phyloP scores from a whole-genome alignment of 2,888 invertebrate species.

The Tenodera sinensis region DNA sequence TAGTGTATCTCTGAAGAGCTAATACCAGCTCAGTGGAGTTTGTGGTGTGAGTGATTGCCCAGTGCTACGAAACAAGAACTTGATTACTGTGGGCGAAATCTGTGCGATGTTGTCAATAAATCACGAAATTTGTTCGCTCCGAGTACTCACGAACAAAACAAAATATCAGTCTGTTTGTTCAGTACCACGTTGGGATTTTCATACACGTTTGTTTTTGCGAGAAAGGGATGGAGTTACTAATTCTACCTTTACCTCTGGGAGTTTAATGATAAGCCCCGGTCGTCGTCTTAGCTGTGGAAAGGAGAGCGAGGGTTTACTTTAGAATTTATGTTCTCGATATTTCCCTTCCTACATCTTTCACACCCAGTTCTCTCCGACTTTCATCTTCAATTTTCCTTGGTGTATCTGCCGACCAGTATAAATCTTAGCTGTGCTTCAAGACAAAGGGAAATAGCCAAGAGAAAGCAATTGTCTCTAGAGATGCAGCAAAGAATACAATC shows the following conservation, averaged over 20 bases:
- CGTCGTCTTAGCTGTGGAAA: not conserved
- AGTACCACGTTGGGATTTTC: not conserved
- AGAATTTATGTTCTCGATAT: conserved; percentile 2
- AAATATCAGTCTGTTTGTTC: not conserved
- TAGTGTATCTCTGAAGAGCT: not conserved
- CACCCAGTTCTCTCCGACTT: not conserved
- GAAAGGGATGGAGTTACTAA: not conserved
- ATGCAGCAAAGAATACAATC: not conserved
- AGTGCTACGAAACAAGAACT: not conserved
- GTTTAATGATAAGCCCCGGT: not conserved
- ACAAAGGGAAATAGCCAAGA: not conserved
- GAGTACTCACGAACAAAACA: not conserved
- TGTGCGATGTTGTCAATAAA: not conserved
- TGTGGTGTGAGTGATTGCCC: not conserved
- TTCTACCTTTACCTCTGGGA: not conserved
- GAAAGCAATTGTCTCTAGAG: not conserved
- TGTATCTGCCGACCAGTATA: not conserved
- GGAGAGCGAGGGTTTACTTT: not conserved
- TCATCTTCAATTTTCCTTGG: not conserved
- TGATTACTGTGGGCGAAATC: not conserved
- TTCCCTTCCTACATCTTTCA: not conserved
- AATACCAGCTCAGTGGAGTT: not conserved
- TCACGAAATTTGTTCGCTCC: not conserved
- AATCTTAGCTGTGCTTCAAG: not conserved
- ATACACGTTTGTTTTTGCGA: not conserved